A percentile compares a stretch with the other conserved stretches of the same genome.
These are phyloP conservation scores for Gerris lacustris DNA, from an alignment of 2,888 invertebrate species.

Conservation along the genomic window DNA sequence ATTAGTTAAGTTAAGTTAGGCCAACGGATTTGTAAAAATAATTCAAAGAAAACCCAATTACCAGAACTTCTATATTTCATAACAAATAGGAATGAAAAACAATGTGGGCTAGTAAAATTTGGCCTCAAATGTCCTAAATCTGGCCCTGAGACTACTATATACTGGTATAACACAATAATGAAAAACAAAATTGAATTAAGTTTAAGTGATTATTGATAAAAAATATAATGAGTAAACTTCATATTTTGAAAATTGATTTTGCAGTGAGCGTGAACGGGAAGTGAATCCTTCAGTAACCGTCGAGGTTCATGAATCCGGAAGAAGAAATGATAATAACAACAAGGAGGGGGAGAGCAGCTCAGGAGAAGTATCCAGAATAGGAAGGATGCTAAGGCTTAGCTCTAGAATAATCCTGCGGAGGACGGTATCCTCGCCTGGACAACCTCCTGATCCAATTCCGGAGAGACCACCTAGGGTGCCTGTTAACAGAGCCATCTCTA, in stretches of 20 bases:
- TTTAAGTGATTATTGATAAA: too few relatives aligned
- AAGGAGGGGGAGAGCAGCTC: neutral
- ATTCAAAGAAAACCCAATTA: too few relatives aligned
- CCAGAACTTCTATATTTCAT: too few relatives aligned
- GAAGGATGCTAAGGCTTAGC: neutral
- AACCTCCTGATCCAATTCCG: neutral
- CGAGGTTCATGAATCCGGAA: neutral
- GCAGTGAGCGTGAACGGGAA: neutral
- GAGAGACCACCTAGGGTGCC: neutral
- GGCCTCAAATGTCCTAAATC: too few relatives aligned
- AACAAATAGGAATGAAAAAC: too few relatives aligned
- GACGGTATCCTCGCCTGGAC: neutral
- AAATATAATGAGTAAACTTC: too few relatives aligned
- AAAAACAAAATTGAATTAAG: too few relatives aligned
- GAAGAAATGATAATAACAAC: neutral
- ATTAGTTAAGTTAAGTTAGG: too few relatives aligned
- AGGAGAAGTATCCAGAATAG: neutral
- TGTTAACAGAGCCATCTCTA: neutral
- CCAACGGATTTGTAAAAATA: too few relatives aligned
- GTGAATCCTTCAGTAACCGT: neutral
- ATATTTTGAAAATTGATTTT: neutral
- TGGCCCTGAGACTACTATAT: too few relatives aligned
- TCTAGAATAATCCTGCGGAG: neutral
- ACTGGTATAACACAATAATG: too few relatives aligned
- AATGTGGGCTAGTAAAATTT: too few relatives aligned